Evolutionary conservation across 2,797 vertebrate species (phyloP), one percentile per base, ranked within the genome.

Genomic region (Falco cherrug): DNA sequence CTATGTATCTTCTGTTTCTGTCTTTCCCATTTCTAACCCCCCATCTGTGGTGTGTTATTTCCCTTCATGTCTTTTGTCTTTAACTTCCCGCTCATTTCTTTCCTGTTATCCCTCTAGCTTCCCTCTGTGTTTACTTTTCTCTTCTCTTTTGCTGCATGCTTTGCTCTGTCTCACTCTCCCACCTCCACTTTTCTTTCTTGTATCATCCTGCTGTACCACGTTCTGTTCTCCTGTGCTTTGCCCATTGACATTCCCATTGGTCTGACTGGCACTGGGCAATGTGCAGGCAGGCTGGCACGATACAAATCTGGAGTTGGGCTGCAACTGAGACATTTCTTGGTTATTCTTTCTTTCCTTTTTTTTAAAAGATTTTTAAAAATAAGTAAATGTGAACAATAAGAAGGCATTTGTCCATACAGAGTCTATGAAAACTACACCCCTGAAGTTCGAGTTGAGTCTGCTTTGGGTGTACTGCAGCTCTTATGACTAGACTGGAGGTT

Each of bases 51-150:
- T 64, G 19, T 35, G 33, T 85, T 90, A 71, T 63, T 93, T 92
- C 16, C 13, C 39, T 83, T 85, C 14, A 11, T 48, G 28, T 53
- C 60, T 90, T 81, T 90, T 48, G 45, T 82, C 69, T 85, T 92
- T 76, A 63, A 69, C 20, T 84, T 90, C 48, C 64, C 47, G 41
- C 51, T 88, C 13, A 2, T 75, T 91, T 68, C 45, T 81, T 79
- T 60, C 51, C 67, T 75, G 13, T 64, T 90, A 68, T 65, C 53
- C 24, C 71, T 91, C 54, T 93, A 93, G 48, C 84, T 97, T 95
- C 83, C 60, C 67, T 90, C 90, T 90, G 56, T 74, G 35, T 87
- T 84, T 70, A 48, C 81, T 83, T 50, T 75, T 80, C 68, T 64
- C 37, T 81, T 54, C 37, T 86, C 48, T 81, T 80, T 75, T 77